These are phyloP conservation scores for Lophius piscatorius DNA, from an alignment of 2,113 vertebrate genomes.

Conservation along the genomic window DNA sequence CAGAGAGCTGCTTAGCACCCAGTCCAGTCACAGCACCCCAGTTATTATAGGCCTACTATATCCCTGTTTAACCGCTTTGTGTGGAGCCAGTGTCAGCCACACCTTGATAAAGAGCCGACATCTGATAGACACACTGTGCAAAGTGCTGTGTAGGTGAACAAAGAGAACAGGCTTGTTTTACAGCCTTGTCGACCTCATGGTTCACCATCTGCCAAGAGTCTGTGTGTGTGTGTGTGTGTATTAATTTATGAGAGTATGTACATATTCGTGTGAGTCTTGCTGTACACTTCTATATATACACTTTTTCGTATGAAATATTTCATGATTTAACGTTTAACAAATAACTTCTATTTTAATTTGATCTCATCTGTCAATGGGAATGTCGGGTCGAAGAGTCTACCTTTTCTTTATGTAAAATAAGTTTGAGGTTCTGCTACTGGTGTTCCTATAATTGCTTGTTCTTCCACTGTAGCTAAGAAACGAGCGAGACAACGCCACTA, in stretches of 20 bases:
- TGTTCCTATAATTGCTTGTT: background rate
- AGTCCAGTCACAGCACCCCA: constrained; percentile 18
- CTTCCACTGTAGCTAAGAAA: background rate
- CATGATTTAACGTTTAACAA: background rate
- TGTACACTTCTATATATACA: background rate
- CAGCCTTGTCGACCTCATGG: constrained; percentile 70
- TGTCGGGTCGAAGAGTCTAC: background rate
- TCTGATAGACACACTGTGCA: constrained; percentile 76
- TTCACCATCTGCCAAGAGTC: constrained; percentile 74
- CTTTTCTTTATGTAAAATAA: too few species aligned
- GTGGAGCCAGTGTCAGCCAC: constrained; percentile 72
- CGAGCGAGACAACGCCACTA: background rate
- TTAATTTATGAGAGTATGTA: background rate
- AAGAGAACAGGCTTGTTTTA: constrained; percentile 82
- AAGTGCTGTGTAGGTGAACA: constrained; percentile 76
- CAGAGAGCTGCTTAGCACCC: constrained; percentile 6
- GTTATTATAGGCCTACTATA: constrained; percentile 33
- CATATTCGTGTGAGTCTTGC: constrained; percentile 17
- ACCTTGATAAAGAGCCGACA: constrained; percentile 79
- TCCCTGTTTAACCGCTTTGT: constrained; percentile 63
- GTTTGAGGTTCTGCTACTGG: background rate
- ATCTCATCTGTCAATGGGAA: background rate
- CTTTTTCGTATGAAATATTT: constrained; percentile 1
- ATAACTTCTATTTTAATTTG: background rate
- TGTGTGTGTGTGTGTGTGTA: constrained; percentile 20